phyloP scores from a whole-genome alignment of 2,113 vertebrate species.

The Alouatta palliata region DNA sequence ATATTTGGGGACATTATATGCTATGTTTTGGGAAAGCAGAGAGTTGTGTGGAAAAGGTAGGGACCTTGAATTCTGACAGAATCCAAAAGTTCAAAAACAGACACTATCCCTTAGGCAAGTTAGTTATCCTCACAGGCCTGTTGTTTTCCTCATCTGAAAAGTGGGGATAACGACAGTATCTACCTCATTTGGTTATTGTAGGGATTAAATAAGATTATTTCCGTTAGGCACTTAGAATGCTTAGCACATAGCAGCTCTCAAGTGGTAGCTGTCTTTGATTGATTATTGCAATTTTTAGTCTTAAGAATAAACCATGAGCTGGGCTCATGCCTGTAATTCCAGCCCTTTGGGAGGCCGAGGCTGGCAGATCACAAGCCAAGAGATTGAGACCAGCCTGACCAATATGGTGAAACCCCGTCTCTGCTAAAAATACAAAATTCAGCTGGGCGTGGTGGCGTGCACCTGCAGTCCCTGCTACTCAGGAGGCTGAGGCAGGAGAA shows the following conservation, averaged over 20 bases:
- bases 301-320: constrained; percentile 38
- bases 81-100: neutral
- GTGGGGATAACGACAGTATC: neutral
- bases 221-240: neutral
- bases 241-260: neutral
- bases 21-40: neutral
- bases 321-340: neutral
- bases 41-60: neutral
- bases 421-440: too few species aligned
- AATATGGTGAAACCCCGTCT: too few species aligned
- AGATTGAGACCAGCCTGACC: too few species aligned
- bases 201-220: constrained; percentile 31
- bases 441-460: too few species aligned
- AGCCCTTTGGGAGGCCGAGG: too few species aligned
- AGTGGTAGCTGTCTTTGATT: constrained; percentile 16
- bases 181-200: neutral
- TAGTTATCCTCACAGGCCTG: neutral
- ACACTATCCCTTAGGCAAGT: neutral
- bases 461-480: too few species aligned
- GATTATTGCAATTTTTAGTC: constrained; percentile 28
- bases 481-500: too few species aligned
- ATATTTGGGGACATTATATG: neutral
- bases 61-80: neutral
- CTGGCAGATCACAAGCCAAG: too few species aligned
- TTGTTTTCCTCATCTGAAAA: neutral